Percentiles rank a stretch among this genome's conserved stretches.
Conservation (phyloP, 2,113 vertebrate species). For the Romanogobio albipinnatus region DNA sequence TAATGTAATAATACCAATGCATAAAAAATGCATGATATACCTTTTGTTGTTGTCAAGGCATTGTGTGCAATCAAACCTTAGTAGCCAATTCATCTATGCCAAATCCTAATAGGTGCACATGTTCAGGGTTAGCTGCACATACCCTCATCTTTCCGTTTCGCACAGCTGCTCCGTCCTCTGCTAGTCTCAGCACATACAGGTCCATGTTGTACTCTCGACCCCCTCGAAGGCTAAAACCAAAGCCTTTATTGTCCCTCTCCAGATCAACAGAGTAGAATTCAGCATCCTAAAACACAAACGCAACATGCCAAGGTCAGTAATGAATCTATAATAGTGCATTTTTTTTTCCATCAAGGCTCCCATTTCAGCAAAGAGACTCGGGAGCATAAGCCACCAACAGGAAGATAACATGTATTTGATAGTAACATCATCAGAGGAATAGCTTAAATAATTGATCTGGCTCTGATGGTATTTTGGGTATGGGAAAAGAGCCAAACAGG, state of each 20-base stretch:
- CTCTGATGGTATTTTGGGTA: constrained; percentile 51
- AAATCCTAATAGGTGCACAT: background rate
- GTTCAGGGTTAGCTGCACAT: constrained; percentile 53
- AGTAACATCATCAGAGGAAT: constrained; percentile 53
- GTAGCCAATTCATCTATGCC: too few relatives aligned
- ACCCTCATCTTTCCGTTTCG: constrained; percentile 98
- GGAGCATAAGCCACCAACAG: constrained; percentile 68
- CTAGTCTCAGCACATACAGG: constrained; percentile 94
- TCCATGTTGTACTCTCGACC: constrained; percentile 99
- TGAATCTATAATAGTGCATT: constrained; percentile 3
- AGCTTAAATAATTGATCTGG: constrained; percentile 74
- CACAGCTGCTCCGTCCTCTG: constrained; percentile 95
- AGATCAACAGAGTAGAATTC: constrained; percentile 97
- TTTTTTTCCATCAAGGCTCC: constrained; percentile 43
- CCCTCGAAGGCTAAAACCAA: constrained; percentile 96
- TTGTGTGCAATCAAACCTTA: too few relatives aligned
- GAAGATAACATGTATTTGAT: constrained; percentile 64
- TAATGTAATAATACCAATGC: background rate
- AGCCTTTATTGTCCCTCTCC: constrained; percentile 97
- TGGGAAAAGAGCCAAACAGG: constrained; percentile 17
- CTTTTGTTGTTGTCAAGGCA: too few relatives aligned
- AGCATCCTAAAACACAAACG: constrained; percentile 78
- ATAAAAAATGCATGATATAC: too few relatives aligned
- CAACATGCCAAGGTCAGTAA: constrained; percentile 49
- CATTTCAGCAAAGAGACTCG: constrained; percentile 55